A percentile compares a stretch with the other conserved stretches of the same genome.
These are phyloP conservation scores for Drosophila formosana DNA, from an alignment of 2,888 invertebrate genomes.

Conservation along the genomic window DNA sequence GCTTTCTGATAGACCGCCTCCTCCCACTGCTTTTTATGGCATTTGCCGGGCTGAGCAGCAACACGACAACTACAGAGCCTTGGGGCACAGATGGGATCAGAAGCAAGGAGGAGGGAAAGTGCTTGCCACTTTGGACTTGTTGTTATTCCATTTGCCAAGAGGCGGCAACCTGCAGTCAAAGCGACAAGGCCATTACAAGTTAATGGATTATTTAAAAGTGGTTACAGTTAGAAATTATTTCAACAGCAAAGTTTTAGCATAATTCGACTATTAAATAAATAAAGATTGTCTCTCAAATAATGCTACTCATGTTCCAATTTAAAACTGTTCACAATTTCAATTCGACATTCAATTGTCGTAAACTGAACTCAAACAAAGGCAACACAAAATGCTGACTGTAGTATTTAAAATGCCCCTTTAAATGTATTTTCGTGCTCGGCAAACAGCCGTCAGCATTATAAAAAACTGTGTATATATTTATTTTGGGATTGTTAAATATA, in stretches of 20 bases:
- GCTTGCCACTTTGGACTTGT: slow-evolving; percentile 5
- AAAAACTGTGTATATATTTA: not conserved
- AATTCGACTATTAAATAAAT: not conserved
- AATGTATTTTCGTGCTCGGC: not conserved
- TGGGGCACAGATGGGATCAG: not conserved
- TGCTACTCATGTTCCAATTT: not conserved
- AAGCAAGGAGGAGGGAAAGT: not conserved
- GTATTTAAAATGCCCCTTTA: slow-evolving; percentile 1
- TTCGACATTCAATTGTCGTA: slow-evolving; percentile 27
- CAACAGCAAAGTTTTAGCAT: not conserved
- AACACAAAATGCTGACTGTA: not conserved
- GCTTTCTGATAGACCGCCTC: not conserved
- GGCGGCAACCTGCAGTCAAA: slow-evolving; percentile 29
- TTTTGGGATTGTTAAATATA: slow-evolving; percentile 22
- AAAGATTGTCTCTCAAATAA: not conserved
- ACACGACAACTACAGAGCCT: not conserved
- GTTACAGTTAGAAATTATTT: not conserved
- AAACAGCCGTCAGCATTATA: not conserved
- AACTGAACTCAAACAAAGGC: not conserved
- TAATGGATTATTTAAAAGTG: slow-evolving; percentile 16
- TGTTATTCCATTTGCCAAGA: slow-evolving; percentile 44
- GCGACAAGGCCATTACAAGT: slow-evolving; percentile 30
- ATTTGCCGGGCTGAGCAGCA: slow-evolving; percentile 3
- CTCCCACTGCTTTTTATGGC: slow-evolving; percentile 3
- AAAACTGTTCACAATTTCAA: not conserved